Evolutionary conservation across 2,113 vertebrate genomes (phyloP).

Genomic region (Indicator indicator): DNA sequence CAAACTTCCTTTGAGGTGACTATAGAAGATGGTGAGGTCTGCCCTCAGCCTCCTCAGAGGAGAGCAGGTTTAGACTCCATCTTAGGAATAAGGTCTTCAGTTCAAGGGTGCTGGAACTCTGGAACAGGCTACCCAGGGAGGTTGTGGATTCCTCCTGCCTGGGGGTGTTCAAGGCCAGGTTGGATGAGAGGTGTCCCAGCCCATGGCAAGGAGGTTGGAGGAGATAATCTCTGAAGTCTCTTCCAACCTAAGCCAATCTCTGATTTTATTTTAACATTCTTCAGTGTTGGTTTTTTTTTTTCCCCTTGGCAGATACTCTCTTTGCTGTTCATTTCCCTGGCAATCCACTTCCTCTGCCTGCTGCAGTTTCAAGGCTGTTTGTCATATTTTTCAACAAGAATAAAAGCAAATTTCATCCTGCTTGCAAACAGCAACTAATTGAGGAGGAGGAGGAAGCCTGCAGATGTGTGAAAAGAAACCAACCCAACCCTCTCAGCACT

Average conservation of each 20-base stretch:
- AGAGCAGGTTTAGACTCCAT: background rate
- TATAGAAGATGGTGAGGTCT: too few relatives aligned
- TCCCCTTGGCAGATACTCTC: background rate
- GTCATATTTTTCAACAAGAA: constrained; percentile 1
- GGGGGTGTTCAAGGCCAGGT: too few relatives aligned
- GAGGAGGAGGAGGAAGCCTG: constrained; percentile 30
- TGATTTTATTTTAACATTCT: too few relatives aligned
- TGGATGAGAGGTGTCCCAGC: too few relatives aligned
- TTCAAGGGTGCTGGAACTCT: background rate
- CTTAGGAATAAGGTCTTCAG: background rate
- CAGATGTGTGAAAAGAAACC: background rate
- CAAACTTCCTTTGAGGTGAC: too few relatives aligned
- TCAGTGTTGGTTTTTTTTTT: background rate
- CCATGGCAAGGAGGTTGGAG: too few relatives aligned
- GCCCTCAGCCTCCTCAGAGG: too few relatives aligned
- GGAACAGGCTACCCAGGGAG: background rate
- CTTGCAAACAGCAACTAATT: constrained; percentile 20
- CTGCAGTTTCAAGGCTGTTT: background rate
- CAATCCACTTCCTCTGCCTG: background rate
- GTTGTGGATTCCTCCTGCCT: background rate
- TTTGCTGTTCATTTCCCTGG: background rate
- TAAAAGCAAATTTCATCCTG: background rate
- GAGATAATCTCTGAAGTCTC: too few relatives aligned
- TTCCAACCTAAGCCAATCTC: too few relatives aligned
- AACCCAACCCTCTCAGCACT: background rate